A percentile compares a stretch with the other conserved stretches of the same genome.
Evolutionary conservation across 2,888 invertebrate species (phyloP).

Genomic region (Apantesis nais): DNA sequence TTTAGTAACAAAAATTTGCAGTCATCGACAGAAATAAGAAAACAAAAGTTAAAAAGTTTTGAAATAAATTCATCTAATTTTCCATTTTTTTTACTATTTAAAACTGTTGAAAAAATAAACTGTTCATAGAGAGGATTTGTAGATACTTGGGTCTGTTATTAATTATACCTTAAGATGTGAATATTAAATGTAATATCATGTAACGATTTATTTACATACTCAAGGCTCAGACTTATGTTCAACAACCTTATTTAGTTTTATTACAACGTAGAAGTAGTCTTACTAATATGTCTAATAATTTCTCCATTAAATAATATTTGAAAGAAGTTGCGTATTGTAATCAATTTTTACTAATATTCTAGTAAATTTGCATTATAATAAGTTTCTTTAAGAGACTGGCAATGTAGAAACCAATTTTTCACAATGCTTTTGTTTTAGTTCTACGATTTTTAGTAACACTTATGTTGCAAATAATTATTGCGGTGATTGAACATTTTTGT

Average conservation of each 20-base stretch:
- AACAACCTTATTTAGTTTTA: background rate
- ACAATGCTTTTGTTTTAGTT: background rate
- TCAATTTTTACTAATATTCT: background rate
- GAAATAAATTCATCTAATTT: no score
- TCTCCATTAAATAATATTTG: background rate
- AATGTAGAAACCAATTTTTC: background rate
- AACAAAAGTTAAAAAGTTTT: no score
- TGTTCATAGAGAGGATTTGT: no score
- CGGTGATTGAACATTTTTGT: conserved; percentile 20
- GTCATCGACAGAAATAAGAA: no score
- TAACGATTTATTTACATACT: no score
- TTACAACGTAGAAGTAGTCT: background rate
- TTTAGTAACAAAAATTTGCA: no score
- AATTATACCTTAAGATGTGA: background rate
- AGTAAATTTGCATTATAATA: background rate
- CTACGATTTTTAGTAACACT: background rate
- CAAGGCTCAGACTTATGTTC: background rate
- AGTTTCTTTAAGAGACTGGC: background rate
- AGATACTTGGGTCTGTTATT: background rate
- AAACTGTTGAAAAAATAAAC: no score
- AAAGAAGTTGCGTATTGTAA: background rate
- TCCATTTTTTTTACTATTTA: no score
- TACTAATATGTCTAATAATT: background rate
- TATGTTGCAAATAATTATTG: background rate
- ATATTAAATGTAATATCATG: background rate